Percentiles rank a stretch among this genome's conserved stretches.
Evolutionary conservation across 2,113 vertebrate genomes (phyloP).

Genomic region (Symphodus melops): DNA sequence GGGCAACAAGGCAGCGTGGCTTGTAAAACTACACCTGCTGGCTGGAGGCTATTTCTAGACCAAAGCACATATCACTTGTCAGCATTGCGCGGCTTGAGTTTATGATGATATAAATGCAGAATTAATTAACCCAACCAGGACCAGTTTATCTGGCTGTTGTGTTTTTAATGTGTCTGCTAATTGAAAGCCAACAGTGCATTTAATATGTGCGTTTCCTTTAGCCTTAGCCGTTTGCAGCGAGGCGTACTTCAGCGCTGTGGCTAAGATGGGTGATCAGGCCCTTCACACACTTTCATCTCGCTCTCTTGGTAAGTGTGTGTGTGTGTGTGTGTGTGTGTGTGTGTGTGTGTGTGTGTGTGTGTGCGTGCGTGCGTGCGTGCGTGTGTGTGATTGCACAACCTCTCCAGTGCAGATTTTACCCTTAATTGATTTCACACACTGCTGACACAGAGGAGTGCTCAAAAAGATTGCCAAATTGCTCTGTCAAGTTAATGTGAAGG

Average conservation of each 20-base stretch:
- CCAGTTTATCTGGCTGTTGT: background rate
- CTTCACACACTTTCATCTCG: constrained; percentile 90
- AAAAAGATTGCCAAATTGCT: constrained; percentile 4
- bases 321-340: constrained; percentile 18
- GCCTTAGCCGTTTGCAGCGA: constrained; percentile 89
- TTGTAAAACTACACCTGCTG: constrained; percentile 49
- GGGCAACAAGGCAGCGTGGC: constrained; percentile 19
- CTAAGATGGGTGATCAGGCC: constrained; percentile 93
- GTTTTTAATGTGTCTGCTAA: background rate
- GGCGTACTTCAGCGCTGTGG: constrained; percentile 90
- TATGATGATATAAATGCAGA: constrained; percentile 23
- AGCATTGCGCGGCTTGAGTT: constrained; percentile 4
- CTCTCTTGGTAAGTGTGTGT: constrained; percentile 87
- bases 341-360: constrained; percentile 57
- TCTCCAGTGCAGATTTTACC: constrained; percentile 6
- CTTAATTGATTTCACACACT: constrained; percentile 22
- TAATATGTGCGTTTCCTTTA: constrained; percentile 56
- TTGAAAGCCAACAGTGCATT: background rate
- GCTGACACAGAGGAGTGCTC: background rate
- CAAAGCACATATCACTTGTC: constrained; percentile 58
- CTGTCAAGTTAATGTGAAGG: constrained; percentile 8
- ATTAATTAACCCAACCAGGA: constrained; percentile 1
- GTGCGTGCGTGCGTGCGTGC: too few species aligned
- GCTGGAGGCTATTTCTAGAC: constrained; percentile 47
- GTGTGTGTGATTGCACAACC: constrained; percentile 10